Evolutionary conservation across 1,140 invertebrate genomes (phyloP).

Genomic region (Metaphire vulgaris): DNA sequence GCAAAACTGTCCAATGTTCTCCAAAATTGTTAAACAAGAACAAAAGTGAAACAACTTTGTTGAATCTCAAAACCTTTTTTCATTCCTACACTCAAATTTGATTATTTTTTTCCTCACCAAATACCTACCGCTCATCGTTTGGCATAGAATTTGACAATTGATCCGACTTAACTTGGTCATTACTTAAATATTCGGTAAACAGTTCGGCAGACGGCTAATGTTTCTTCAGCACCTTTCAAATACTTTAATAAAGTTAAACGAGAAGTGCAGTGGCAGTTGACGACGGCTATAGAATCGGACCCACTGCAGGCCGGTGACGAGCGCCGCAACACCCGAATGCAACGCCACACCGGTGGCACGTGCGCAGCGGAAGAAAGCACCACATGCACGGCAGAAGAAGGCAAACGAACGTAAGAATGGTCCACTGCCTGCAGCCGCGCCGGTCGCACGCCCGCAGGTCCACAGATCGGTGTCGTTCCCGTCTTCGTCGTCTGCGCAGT

Average conservation of each 20-base stretch:
- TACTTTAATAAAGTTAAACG: too few relatives aligned
- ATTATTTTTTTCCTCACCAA: too few relatives aligned
- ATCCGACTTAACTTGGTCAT: too few relatives aligned
- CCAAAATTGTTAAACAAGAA: too few relatives aligned
- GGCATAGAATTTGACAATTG: too few relatives aligned
- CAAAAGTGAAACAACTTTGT: background rate
- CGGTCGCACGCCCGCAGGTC: background rate
- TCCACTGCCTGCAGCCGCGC: background rate
- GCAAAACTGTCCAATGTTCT: too few relatives aligned
- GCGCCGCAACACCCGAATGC: background rate
- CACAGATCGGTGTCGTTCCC: background rate
- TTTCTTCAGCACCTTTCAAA: too few relatives aligned
- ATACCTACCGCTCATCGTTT: too few relatives aligned
- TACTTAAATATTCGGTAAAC: too few relatives aligned
- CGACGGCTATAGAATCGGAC: too few relatives aligned
- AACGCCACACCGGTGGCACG: background rate
- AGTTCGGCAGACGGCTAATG: too few relatives aligned
- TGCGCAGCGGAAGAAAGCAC: background rate
- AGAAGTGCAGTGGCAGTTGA: too few relatives aligned
- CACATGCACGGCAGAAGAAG: background rate
- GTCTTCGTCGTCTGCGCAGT: background rate
- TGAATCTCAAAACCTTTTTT: background rate
- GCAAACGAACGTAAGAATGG: background rate
- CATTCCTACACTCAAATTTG: background rate
- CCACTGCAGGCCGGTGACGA: background rate